phyloP scores from a whole-genome alignment of 2,797 vertebrate species.

The Spinibarbus caldwelli region DNA sequence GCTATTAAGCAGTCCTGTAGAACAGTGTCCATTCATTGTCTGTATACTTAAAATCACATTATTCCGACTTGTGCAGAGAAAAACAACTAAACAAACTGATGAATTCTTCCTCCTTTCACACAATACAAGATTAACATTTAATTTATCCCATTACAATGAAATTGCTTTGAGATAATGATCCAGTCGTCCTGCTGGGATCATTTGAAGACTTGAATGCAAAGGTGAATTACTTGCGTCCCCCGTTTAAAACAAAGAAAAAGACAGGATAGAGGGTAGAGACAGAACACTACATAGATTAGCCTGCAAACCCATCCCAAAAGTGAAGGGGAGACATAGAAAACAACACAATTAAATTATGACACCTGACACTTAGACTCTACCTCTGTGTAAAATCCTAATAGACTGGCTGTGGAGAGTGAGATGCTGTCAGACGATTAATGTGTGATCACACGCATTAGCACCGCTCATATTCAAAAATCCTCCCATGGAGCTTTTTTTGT shows the following conservation, averaged over 20 bases:
- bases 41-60: conserved; percentile 18
- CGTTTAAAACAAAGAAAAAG: conserved; percentile 75
- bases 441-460: conserved; percentile 79
- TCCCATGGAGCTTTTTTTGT: conserved; percentile 59
- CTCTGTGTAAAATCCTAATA: conserved; percentile 81
- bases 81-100: not conserved
- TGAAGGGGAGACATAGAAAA: conserved; percentile 78
- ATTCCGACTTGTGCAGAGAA: not conserved
- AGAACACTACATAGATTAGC: conserved; percentile 67
- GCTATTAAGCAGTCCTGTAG: not conserved
- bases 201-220: conserved; percentile 82
- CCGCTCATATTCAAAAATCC: conserved; percentile 70
- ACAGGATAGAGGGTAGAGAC: conserved; percentile 55
- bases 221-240: conserved; percentile 80
- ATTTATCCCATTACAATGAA: conserved; percentile 25
- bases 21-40: conserved; percentile 16
- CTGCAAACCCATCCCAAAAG: conserved; percentile 72
- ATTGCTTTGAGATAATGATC: conserved; percentile 78
- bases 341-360: conserved; percentile 87
- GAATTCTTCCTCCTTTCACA: not conserved
- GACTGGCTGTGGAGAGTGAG: conserved; percentile 78
- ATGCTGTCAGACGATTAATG: conserved; percentile 81
- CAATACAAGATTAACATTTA: conserved; percentile 11
- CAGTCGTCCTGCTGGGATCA: conserved; percentile 83
- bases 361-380: conserved; percentile 83